These are phyloP conservation scores for Cyrtorhinus lividipennis DNA, from an alignment of 1,140 invertebrate genomes.

Conservation along the genomic window DNA sequence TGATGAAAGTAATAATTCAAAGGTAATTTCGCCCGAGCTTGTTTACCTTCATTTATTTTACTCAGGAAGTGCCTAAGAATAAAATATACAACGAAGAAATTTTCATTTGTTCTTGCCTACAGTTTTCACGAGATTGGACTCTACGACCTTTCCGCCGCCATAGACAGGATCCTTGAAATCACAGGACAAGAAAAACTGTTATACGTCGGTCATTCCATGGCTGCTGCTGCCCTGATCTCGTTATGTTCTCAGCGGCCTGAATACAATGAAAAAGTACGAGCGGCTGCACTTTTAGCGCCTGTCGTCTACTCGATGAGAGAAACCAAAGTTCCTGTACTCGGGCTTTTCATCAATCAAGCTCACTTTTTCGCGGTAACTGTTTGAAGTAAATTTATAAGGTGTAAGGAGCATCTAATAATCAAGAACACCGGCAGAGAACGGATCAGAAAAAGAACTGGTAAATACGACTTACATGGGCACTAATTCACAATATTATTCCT, in stretches of 20 bases:
- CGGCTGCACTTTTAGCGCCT: slow-evolving; percentile 53
- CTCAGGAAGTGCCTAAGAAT: too few relatives aligned
- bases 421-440: too few relatives aligned
- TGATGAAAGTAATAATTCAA: background rate
- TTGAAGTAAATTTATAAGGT: too few relatives aligned
- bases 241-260: slow-evolving; percentile 40
- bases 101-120: too few relatives aligned
- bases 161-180: slow-evolving; percentile 39
- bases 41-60: background rate
- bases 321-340: background rate
- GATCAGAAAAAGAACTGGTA: too few relatives aligned
- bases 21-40: too few relatives aligned
- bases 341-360: background rate
- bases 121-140: slow-evolving; percentile 43
- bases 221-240: slow-evolving; percentile 46
- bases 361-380: background rate
- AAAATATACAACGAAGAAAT: too few relatives aligned
- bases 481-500: too few relatives aligned
- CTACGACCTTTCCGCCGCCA: slow-evolving; percentile 44
- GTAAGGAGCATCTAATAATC: too few relatives aligned
- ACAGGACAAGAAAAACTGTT: slow-evolving; percentile 37
- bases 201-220: slow-evolving; percentile 53
- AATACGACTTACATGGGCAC: too few relatives aligned
- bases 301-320: slow-evolving; percentile 32
- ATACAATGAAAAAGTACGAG: slow-evolving; percentile 44